Evolutionary conservation across 1,140 invertebrate species (phyloP), one percentile per base, ranked within the genome.

Genomic region (Papilio polytes): DNA sequence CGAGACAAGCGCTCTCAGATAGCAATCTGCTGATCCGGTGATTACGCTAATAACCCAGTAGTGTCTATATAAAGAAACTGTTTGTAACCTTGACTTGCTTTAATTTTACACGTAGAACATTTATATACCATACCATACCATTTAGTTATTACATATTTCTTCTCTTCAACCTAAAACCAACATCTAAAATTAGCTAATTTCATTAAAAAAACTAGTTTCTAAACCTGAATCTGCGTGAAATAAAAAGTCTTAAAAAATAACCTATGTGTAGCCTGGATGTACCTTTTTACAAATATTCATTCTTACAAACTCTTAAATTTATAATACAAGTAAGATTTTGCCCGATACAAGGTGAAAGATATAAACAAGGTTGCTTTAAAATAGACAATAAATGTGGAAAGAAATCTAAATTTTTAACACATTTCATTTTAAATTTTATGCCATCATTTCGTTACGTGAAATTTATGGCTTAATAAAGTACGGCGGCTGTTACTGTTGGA

Each of bases 391-490:
- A 56, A 51, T 15, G 48, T 56, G 15, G 15, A 18, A 31, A 31
- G n/a, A 31, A 66, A 66, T 15, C 4, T 3, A 15, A 10, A 18
- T 15, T 70, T 31, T 70, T 70, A 70, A 31, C 63, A 31, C 63
- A 70, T 31, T 70, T 70, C 22, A 70, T 70, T 70, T 70, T 70
- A 70, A 70, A 13, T 70, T 70, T 70, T 70, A 70, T 13, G 26
- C 13, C 26, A 70, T 70, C 3, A 70, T 70, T 70, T 70, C 63
- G 26, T 70, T 31, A 70, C 63, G 26, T 70, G 63, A 31, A 70
- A 70, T 70, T 70, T 70, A 70, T 70, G 4, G 63, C 12, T 31
- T 18, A 63, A 70, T 70, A 70, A 70, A 70, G 63, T 70, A 70
- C 26, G 63, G 26, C 22, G 20, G 9, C 10, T 15, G 63, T 1